Base-by-base conservation (phyloP, 2,797 vertebrate genomes). In the Mormyrus hasselquistii region DNA sequence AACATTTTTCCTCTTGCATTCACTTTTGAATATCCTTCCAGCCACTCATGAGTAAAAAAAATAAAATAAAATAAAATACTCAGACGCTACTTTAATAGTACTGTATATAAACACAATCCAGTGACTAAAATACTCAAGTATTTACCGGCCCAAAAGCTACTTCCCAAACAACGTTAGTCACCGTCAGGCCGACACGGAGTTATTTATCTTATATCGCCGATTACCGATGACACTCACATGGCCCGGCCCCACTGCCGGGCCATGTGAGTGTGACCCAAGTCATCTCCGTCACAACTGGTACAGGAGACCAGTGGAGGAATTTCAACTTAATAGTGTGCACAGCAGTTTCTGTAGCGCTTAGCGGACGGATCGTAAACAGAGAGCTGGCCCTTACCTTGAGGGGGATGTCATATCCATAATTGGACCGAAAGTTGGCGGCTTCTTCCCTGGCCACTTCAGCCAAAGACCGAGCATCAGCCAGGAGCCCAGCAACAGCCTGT, bases 371-470 rank as follows among this genome's bases (percentile, higher is more conserved):
- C 4, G 12, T 16, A 38, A 38, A 38, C 47, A 52, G 49, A 49
- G n/a, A 50, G 82, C 9, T 29, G 82, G 55, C 5, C 87, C 89
- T 92, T 93, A 98, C 98, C 96, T 99, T 99, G 22, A 99, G 93
- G 16, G 98, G 98, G 93, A 99, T 99, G 93, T 99, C 96, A n/a
- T 99, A 97, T 89, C 98, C 98, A 14, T 99, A 99, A 94, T 97
- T 99, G 1, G 98, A 97, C 88, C 98, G 96, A 14, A 99, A 99
- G 94, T 97, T 99, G 25, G 98, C 98, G 0, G 98, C 98, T 92
- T 99, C 98, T 92, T 99, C 98, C 92, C 98, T 95, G 86, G 98
- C 97, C 0, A 99, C 98, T 90, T 99, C 98, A 88, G 98, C 96
- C 84, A 99, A 94, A 29, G 98, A 99, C 1, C 98, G 97, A 2